Percentiles rank a stretch among this genome's conserved stretches.
Evolutionary conservation across 2,797 vertebrate species (phyloP).

Genomic region (Pantherophis vulpinus): DNA sequence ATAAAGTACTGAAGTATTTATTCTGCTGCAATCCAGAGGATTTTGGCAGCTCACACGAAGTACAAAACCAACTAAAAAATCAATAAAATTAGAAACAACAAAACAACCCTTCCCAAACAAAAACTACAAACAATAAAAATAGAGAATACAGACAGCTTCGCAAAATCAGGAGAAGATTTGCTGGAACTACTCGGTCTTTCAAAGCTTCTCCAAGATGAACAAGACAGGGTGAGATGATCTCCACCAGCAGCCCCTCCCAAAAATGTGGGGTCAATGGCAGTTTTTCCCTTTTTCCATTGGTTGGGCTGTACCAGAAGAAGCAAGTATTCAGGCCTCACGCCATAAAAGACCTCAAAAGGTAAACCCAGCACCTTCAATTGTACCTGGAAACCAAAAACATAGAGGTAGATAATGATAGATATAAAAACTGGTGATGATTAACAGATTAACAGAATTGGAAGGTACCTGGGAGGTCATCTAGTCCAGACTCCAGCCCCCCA

Average conservation of each 20-base stretch:
- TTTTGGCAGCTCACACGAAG: not conserved
- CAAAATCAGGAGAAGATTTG: not conserved
- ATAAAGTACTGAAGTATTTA: not conserved
- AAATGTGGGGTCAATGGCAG: not conserved
- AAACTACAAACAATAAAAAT: not conserved
- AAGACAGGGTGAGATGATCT: not conserved
- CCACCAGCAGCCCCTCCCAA: not conserved
- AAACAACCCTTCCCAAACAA: not conserved
- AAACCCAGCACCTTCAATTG: not conserved
- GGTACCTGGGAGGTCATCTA: too few species aligned
- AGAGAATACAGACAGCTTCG: not conserved
- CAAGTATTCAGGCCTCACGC: not conserved
- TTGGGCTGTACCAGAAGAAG: not conserved
- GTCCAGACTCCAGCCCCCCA: too few species aligned
- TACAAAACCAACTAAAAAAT: not conserved
- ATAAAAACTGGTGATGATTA: not conserved
- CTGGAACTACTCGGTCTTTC: not conserved
- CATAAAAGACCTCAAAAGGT: not conserved
- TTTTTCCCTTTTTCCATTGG: not conserved
- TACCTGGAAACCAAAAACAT: not conserved
- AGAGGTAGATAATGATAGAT: not conserved
- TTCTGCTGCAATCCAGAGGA: not conserved
- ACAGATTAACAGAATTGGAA: too few species aligned
- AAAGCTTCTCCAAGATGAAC: not conserved
- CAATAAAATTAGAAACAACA: not conserved